A percentile compares a stretch with the other conserved stretches of the same genome.
phyloP scores from a whole-genome alignment of 2,888 invertebrate genomes.

The Pardosa pseudoannulata region DNA sequence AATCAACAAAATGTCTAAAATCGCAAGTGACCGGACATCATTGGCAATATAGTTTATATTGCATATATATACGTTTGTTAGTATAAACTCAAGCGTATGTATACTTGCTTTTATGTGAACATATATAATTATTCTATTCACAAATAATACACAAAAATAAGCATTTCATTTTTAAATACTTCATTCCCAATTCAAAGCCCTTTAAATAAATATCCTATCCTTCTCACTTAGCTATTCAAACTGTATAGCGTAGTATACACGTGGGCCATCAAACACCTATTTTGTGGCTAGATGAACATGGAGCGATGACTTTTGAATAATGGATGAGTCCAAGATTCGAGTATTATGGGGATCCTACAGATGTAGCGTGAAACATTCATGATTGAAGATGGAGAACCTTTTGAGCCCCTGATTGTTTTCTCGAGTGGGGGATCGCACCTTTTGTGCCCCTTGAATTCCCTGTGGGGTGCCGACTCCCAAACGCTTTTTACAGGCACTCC shows the following conservation, averaged over 20 bases:
- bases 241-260: not conserved
- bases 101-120: too few species aligned
- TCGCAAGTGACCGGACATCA: too few species aligned
- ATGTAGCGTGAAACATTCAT: conserved; percentile 66
- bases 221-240: not conserved
- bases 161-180: too few species aligned
- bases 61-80: too few species aligned
- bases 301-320: conserved; percentile 55
- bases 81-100: too few species aligned
- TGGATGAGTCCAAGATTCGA: conserved; percentile 53
- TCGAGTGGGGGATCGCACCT: conserved; percentile 37
- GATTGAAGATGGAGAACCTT: conserved; percentile 61
- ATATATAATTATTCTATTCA: too few species aligned
- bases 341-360: conserved; percentile 43
- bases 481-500: conserved; percentile 28
- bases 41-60: too few species aligned
- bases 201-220: too few species aligned
- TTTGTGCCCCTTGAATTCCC: conserved; percentile 36
- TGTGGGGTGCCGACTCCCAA: conserved; percentile 21
- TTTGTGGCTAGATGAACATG: conserved; percentile 27
- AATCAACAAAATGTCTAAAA: too few species aligned
- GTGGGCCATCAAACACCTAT: not conserved
- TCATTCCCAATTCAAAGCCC: too few species aligned
- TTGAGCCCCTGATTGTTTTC: conserved; percentile 61
- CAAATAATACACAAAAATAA: too few species aligned